Conservation (phyloP, 2,113 vertebrate genomes). For the Cyanoderma ruficeps region DNA sequence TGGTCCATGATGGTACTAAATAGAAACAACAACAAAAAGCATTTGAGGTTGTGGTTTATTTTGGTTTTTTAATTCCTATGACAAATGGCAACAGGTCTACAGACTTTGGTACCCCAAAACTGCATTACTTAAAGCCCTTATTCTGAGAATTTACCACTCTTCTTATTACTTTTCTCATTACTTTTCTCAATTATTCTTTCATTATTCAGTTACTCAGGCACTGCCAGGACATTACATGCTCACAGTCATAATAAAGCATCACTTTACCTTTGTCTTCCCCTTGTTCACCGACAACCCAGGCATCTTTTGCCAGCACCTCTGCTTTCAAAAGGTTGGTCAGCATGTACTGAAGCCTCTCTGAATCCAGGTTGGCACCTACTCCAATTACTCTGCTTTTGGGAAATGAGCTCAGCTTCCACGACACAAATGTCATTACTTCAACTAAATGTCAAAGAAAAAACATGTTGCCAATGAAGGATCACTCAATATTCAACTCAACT, state of each 20-base stretch:
- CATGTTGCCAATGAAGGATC: background rate
- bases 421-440: slow-evolving; percentile 92
- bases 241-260: background rate
- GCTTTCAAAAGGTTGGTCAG: slow-evolving; percentile 79
- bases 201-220: background rate
- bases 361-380: slow-evolving; percentile 91
- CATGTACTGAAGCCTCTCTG: slow-evolving; percentile 83
- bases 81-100: background rate
- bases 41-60: background rate
- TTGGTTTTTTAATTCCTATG: background rate
- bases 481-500: background rate
- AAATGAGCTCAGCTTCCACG: slow-evolving; percentile 91
- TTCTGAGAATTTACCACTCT: background rate
- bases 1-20: slow-evolving; percentile 84
- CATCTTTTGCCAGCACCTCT: slow-evolving; percentile 74
- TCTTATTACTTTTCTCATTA: background rate
- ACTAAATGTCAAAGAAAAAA: slow-evolving; percentile 73
- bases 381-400: slow-evolving; percentile 86
- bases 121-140: background rate
- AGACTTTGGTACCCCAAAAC: background rate
- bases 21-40: slow-evolving; percentile 8
- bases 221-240: background rate
- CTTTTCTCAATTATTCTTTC: background rate
- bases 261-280: slow-evolving; percentile 90
- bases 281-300: slow-evolving; percentile 92